A percentile compares a stretch with the other conserved stretches of the same genome.
Evolutionary conservation across 2,113 vertebrate species (phyloP).

Genomic region (Heterocephalus glaber): DNA sequence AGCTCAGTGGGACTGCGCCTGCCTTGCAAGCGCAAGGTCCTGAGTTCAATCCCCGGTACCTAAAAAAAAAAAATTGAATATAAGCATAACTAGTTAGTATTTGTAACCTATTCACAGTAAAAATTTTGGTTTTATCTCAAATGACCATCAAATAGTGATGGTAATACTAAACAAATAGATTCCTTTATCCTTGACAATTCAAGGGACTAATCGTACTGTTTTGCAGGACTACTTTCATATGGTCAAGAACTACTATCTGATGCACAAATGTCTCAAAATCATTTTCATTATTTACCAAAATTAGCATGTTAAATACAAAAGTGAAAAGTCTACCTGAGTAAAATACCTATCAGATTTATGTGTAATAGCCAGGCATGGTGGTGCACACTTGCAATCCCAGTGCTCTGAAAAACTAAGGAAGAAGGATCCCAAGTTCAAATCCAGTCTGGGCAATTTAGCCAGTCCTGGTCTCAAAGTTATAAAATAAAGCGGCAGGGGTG

Average conservation of each 20-base stretch:
- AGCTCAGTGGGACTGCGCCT: no score
- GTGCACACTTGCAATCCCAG: neutral
- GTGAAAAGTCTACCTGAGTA: conserved; percentile 67
- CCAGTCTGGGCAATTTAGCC: neutral
- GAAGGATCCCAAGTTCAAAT: neutral
- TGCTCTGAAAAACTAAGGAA: neutral
- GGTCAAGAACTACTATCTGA: conserved; percentile 76
- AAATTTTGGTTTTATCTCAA: conserved; percentile 57
- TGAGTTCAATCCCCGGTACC: no score
- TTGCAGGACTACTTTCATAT: conserved; percentile 66
- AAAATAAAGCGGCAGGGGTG: no score
- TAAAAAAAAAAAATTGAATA: no score
- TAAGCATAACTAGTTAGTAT: neutral
- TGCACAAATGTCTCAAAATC: conserved; percentile 76
- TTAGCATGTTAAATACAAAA: conserved; percentile 74
- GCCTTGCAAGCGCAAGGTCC: no score
- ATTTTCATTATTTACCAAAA: conserved; percentile 70
- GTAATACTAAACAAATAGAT: conserved; percentile 70
- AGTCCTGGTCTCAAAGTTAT: neutral
- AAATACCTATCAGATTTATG: neutral
- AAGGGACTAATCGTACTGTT: conserved; percentile 70
- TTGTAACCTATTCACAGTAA: neutral
- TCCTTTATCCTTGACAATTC: conserved; percentile 64
- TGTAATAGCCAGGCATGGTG: neutral
- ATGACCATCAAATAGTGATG: conserved; percentile 51